Percentiles rank a stretch among this genome's conserved stretches.
Conservation (phyloP, 1,140 invertebrate genomes). For the Ephestia elutella region DNA sequence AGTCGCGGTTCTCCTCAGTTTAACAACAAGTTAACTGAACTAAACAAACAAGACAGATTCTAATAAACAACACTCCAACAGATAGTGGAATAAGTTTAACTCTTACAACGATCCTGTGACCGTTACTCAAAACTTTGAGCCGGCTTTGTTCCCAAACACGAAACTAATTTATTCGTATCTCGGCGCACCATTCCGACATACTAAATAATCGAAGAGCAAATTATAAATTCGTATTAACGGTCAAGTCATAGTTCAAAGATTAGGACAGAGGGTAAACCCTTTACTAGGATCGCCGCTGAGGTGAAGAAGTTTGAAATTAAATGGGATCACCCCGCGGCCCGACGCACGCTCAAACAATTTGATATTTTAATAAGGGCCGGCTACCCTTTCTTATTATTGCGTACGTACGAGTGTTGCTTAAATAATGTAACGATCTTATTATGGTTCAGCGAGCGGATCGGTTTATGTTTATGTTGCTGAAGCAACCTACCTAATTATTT, state of each 20-base stretch:
- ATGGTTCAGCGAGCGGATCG: background rate
- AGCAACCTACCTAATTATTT: slow-evolving; percentile 1
- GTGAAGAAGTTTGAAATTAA: slow-evolving; percentile 68
- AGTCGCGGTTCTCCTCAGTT: slow-evolving; percentile 4
- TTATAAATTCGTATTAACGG: slow-evolving; percentile 74
- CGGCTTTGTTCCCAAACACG: slow-evolving; percentile 69
- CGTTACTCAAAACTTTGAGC: slow-evolving; percentile 60
- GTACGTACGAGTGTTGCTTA: slow-evolving; percentile 8
- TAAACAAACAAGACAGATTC: slow-evolving; percentile 37
- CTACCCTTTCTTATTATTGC: slow-evolving; percentile 25
- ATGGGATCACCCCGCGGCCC: slow-evolving; percentile 43
- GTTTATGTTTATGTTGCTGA: background rate
- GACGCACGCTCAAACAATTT: slow-evolving; percentile 57
- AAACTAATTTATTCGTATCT: slow-evolving; percentile 73
- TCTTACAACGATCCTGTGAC: slow-evolving; percentile 55
- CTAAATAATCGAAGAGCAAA: slow-evolving; percentile 71
- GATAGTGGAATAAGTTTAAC: slow-evolving; percentile 51
- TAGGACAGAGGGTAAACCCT: slow-evolving; percentile 70
- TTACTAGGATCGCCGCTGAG: slow-evolving; percentile 48
- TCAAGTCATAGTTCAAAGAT: slow-evolving; percentile 74
- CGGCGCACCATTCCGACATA: slow-evolving; percentile 50
- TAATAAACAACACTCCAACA: slow-evolving; percentile 25
- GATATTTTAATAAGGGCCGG: slow-evolving; percentile 53
- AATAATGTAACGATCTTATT: slow-evolving; percentile 20
- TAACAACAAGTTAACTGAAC: slow-evolving; percentile 30